Percentiles rank a stretch among this genome's conserved stretches.
Conservation (phyloP, 2,888 invertebrate species). For the Theretra japonica region DNA sequence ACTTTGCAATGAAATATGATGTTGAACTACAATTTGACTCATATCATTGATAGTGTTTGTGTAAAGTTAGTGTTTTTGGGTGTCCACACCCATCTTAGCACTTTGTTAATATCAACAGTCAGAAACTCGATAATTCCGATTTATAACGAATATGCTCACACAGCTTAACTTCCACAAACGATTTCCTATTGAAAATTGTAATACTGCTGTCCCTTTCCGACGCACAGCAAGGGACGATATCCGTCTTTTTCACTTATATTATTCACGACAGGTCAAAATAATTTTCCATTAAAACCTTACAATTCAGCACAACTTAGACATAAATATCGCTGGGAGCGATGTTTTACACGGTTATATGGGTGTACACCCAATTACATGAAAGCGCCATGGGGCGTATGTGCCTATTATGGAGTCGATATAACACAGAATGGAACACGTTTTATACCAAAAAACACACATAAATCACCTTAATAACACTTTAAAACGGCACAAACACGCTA, state of each 20-base stretch:
- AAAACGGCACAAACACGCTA: constrained; percentile 34
- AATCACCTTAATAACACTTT: background rate
- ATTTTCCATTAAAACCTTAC: constrained; percentile 10
- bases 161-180: constrained; percentile 12
- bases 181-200: constrained; percentile 8
- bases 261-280: constrained; percentile 26
- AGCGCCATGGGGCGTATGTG: constrained; percentile 13
- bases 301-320: background rate
- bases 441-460: background rate
- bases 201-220: background rate
- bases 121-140: background rate
- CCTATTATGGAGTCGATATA: background rate
- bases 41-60: no score
- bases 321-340: background rate
- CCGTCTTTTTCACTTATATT: constrained; percentile 14
- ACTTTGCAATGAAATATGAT: no score
- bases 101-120: background rate
- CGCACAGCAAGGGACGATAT: background rate
- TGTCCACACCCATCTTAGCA: background rate
- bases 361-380: background rate
- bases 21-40: no score
- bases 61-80: background rate
- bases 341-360: background rate
- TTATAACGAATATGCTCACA: background rate
- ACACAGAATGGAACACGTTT: background rate